Conservation (phyloP, 2,113 vertebrate genomes). For the Nothocercus nigrocapillus region DNA sequence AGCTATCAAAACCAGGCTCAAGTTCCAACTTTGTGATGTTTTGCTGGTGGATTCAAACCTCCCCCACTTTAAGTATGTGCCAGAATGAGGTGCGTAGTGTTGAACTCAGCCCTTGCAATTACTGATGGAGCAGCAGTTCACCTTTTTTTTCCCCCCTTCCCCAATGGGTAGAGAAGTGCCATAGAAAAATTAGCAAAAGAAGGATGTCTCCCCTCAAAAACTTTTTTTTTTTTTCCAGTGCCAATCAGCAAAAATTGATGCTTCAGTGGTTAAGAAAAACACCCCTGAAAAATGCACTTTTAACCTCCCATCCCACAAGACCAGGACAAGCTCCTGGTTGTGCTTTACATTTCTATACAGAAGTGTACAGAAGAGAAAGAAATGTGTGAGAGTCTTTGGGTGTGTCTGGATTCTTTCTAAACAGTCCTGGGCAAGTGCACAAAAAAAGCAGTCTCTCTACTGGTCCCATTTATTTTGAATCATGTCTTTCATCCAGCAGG, state of each 20-base stretch:
- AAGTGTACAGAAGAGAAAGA: not conserved
- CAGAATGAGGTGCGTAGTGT: not conserved
- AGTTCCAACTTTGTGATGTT: not conserved
- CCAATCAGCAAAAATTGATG: not conserved
- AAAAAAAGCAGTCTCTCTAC: not conserved
- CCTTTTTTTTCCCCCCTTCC: not conserved
- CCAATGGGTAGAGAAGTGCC: not conserved
- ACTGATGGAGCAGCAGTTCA: not conserved
- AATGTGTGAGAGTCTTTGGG: not conserved
- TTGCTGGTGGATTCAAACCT: not conserved
- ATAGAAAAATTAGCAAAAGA: not conserved
- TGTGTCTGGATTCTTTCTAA: constrained; percentile 49
- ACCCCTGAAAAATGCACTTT: not conserved
- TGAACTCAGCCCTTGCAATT: not conserved
- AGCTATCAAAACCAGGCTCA: not conserved
- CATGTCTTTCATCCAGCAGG: constrained; percentile 48
- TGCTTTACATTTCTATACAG: not conserved
- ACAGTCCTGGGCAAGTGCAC: constrained; percentile 9
- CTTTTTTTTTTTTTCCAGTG: not conserved
- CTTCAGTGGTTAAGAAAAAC: not conserved
- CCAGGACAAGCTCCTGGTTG: not conserved
- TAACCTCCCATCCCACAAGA: not conserved
- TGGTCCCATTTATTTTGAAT: constrained; percentile 43
- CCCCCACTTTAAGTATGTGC: accelerated
- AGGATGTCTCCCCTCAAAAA: not conserved